Percentiles rank a stretch among this genome's conserved stretches.
These are phyloP conservation scores for Leptatherina wallacei DNA, from an alignment of 2,797 vertebrate genomes.

Conservation along the genomic window DNA sequence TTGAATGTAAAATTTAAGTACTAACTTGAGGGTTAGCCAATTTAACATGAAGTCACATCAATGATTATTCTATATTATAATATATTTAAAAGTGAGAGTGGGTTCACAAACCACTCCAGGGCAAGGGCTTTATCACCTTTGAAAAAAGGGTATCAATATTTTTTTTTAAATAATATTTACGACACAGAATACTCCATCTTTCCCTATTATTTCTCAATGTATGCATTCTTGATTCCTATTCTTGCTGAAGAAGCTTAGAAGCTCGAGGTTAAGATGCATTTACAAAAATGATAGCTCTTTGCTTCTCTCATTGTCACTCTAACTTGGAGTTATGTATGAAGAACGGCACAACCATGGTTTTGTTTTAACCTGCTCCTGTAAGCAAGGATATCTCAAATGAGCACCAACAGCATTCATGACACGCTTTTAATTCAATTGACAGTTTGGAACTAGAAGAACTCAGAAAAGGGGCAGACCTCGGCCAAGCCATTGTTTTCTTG, in stretches of 20 bases:
- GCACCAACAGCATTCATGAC: not conserved
- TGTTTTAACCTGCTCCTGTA: not conserved
- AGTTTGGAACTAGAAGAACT: not conserved
- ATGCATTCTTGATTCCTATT: not conserved
- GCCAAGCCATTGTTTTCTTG: too few relatives aligned
- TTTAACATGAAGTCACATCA: not conserved
- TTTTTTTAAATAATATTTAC: not conserved
- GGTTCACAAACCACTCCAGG: not conserved
- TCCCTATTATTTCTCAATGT: not conserved
- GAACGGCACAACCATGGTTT: not conserved
- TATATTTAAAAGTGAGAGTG: not conserved
- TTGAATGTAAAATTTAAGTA: not conserved
- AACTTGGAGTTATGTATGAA: not conserved
- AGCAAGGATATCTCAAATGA: not conserved
- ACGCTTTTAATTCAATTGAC: not conserved
- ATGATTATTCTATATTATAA: not conserved
- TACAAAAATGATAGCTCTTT: not conserved
- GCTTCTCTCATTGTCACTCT: not conserved
- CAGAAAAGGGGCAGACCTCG: too few relatives aligned
- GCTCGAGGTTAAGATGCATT: not conserved
- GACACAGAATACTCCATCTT: not conserved
- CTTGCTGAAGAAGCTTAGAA: not conserved
- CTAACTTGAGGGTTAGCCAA: not conserved
- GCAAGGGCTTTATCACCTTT: not conserved
- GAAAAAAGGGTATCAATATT: not conserved